Percentiles rank a stretch among this genome's conserved stretches.
phyloP scores from a whole-genome alignment of 2,113 vertebrate genomes.

The Aleadryas rufinucha region DNA sequence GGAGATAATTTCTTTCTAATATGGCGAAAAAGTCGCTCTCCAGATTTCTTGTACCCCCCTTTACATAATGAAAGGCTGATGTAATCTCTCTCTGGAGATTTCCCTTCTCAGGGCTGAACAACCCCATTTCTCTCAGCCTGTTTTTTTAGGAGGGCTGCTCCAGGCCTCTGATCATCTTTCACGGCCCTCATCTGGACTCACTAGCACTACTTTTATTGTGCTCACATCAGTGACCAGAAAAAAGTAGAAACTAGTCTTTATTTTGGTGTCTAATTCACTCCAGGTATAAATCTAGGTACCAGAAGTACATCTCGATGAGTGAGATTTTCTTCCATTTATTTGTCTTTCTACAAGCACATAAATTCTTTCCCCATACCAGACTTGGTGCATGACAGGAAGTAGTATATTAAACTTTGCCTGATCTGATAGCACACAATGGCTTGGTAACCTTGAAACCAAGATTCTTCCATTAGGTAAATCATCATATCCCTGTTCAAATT shows the following conservation, averaged over 20 bases:
- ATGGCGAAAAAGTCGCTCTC: not conserved
- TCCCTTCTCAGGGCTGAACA: not conserved
- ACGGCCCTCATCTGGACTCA: not conserved
- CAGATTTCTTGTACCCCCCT: not conserved
- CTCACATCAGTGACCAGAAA: not conserved
- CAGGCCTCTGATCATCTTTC: not conserved
- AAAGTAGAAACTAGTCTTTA: not conserved
- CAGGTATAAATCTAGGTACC: not conserved
- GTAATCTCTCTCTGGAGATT: not conserved
- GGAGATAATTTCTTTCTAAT: not conserved
- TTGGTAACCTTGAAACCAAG: not conserved
- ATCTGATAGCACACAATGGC: not conserved
- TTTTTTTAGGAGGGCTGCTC: not conserved
- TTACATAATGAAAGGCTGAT: not conserved
- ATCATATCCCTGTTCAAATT: not conserved
- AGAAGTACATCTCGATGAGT: not conserved
- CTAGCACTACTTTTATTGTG: not conserved
- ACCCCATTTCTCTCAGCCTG: not conserved
- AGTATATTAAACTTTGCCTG: not conserved
- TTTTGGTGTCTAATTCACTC: not conserved
- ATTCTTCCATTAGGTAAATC: not conserved
- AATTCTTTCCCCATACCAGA: not conserved
- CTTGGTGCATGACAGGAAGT: not conserved
- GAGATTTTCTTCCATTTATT: not conserved
- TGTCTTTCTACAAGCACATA: not conserved